Evolutionary conservation across 2,888 invertebrate species (phyloP), one percentile per base, ranked within the genome.

Genomic region (Diaperis boleti): DNA sequence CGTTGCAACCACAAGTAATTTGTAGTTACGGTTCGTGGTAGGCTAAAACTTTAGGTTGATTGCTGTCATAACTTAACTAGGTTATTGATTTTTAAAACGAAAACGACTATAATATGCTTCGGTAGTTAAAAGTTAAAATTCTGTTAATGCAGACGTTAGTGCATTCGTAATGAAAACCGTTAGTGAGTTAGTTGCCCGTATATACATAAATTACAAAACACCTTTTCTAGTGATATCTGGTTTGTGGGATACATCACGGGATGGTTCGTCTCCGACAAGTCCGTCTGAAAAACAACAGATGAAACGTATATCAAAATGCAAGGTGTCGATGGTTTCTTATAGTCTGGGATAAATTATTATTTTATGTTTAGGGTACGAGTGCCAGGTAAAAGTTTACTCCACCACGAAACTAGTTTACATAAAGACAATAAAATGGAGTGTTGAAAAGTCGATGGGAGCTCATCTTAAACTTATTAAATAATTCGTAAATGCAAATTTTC

Each of bases 191-290:
- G 11, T 42, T 37, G 33, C 29, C n/a, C n/a, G n/a, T n/a, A n/a
- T n/a, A 61, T 47, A 44, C 22, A 50, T 35, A 60, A 64, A 64
- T 56, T 60, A 64, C 60, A 60, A 60, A 60, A 42, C 65, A 65
- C 65, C 65, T 65, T n/a, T n/a, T n/a, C n/a, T n/a, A n/a, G n/a
- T 49, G 47, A 60, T 60, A 64, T 39, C 20, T 56, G 47, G 44
- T 59, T 61, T 61, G 22, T 61, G 62, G 45, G 69, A 70, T 31
- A 72, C 73, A 62, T 69, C 70, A n/a, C 63, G 56, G 14, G 68
- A 67, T 10, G 74, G 73, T 63, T 75, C 71, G 42, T 76, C 75
- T 11, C 68, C 71, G 10, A 62, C 70, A 52, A 67, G 44, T 10
- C 31, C 67, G 57, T 71, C 74, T 74, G 69, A 66, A 74, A 69